Conservation (phyloP, 2,888 invertebrate genomes). For the Ferdinandea cuprea region DNA sequence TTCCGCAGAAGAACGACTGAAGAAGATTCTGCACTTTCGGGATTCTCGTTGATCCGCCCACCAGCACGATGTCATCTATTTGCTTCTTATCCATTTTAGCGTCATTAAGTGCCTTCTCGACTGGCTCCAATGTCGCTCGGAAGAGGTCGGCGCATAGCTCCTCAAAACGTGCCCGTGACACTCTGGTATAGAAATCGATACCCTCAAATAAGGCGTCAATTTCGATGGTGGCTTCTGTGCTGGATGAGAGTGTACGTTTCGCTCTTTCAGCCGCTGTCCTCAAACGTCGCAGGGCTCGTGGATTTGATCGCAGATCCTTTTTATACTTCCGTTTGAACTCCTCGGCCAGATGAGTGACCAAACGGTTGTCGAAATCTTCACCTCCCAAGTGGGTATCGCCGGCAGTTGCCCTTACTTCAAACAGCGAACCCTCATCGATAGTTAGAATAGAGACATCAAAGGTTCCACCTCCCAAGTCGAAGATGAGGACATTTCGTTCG, state of each 20-base stretch:
- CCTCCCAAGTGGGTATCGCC: constrained; percentile 96
- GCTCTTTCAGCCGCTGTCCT: constrained; percentile 90
- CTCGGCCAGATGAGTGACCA: constrained; percentile 92
- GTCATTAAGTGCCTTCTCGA: constrained; percentile 89
- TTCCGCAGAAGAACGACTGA: constrained; percentile 89
- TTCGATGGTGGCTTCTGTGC: constrained; percentile 88
- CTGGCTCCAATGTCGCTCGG: constrained; percentile 88
- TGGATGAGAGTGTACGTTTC: constrained; percentile 89
- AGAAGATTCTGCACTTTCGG: constrained; percentile 89
- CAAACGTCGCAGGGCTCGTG: constrained; percentile 86
- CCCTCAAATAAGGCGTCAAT: constrained; percentile 89
- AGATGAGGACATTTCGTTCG: constrained; percentile 90
- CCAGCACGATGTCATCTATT: constrained; percentile 90
- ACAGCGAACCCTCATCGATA: constrained; percentile 93
- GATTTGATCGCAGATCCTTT: constrained; percentile 86
- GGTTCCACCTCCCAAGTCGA: constrained; percentile 88
- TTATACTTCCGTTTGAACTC: constrained; percentile 91
- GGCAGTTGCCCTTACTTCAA: constrained; percentile 96
- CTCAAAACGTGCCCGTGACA: constrained; percentile 89
- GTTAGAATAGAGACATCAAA: constrained; percentile 97
- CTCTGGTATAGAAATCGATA: constrained; percentile 87
- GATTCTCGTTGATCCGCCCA: constrained; percentile 90
- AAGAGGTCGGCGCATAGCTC: constrained; percentile 88
- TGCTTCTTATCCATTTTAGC: constrained; percentile 89
- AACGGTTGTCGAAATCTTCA: constrained; percentile 93